These are phyloP conservation scores for Lucinisca nassula DNA, from an alignment of 2,888 invertebrate genomes.

Conservation along the genomic window DNA sequence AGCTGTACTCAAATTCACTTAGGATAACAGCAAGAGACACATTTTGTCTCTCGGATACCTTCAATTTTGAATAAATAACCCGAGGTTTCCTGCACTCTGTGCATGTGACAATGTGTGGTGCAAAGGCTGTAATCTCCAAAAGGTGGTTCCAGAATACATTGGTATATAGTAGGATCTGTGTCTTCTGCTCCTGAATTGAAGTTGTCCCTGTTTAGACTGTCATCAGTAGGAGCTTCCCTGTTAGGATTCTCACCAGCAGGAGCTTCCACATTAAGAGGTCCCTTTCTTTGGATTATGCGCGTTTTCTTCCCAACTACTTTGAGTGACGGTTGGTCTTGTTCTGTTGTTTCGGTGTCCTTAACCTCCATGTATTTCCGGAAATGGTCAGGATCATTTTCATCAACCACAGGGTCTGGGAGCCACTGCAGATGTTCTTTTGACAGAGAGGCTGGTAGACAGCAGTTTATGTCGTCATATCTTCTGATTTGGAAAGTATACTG, in stretches of 20 bases:
- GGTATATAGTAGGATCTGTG: no score
- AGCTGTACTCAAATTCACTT: neutral
- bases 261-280: neutral
- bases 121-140: neutral
- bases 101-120: neutral
- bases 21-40: neutral
- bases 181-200: no score
- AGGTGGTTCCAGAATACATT: no score
- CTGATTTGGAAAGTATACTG: no score
- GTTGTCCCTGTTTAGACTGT: no score
- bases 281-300: neutral
- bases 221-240: neutral
- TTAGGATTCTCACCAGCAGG: neutral
- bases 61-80: neutral
- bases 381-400: constrained; percentile 15
- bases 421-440: constrained; percentile 27
- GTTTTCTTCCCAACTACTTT: neutral
- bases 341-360: constrained; percentile 14
- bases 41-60: neutral
- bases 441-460: constrained; percentile 33
- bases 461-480: no score
- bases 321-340: constrained; percentile 22
- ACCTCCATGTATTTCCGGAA: constrained; percentile 11
- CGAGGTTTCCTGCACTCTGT: constrained; percentile 8
- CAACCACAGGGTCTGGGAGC: constrained; percentile 49